Conservation (phyloP, 2,888 invertebrate species). For the Meghimatium bilineatum region DNA sequence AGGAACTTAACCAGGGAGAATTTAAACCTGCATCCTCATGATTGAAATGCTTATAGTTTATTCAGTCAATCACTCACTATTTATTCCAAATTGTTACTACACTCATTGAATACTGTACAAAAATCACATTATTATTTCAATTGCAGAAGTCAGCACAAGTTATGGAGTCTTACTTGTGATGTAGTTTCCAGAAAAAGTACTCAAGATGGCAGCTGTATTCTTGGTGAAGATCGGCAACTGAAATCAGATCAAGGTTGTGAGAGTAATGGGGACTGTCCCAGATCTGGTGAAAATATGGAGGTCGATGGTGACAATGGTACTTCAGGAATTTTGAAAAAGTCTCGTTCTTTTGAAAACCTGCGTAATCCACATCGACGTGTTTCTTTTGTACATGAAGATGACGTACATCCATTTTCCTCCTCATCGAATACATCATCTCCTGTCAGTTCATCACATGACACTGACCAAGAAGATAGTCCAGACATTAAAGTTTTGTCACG, state of each 20-base stretch:
- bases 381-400: conserved; percentile 52
- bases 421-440: not conserved
- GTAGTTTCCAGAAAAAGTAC: not conserved
- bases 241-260: not conserved
- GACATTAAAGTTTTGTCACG: conserved; percentile 45
- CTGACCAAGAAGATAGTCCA: conserved; percentile 24
- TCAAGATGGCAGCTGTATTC: not conserved
- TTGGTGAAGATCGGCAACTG: not conserved
- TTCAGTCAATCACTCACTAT: no score
- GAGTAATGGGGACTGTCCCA: not conserved
- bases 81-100: not conserved
- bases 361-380: conserved; percentile 55
- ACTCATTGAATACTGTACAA: not conserved
- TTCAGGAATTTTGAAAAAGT: conserved; percentile 61
- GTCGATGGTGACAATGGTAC: not conserved
- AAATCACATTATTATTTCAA: no score
- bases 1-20: no score
- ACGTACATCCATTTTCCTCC: conserved; percentile 5
- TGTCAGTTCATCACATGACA: not conserved
- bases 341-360: conserved; percentile 61
- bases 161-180: conserved; percentile 31
- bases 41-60: no score
- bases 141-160: conserved; percentile 38
- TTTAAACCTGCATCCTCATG: no score
- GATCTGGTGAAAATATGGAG: conserved; percentile 1